Evolutionary conservation across 2,888 invertebrate species (phyloP).

Genomic region (Trachelus tabidus): DNA sequence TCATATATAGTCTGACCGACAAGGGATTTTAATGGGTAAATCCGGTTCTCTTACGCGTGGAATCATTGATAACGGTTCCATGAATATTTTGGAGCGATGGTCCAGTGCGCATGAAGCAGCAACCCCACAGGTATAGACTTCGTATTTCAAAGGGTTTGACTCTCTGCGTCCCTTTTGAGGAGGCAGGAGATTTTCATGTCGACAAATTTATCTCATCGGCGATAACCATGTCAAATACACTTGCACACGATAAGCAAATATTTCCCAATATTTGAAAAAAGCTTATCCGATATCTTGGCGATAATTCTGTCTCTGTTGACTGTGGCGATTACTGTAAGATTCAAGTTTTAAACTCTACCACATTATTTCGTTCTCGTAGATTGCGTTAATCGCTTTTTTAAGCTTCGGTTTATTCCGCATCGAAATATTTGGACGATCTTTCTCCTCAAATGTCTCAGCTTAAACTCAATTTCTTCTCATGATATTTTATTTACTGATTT

Average conservation of each 20-base stretch:
- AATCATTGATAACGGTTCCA: neutral
- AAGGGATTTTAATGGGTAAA: neutral
- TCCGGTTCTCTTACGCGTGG: neutral
- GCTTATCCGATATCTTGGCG: neutral
- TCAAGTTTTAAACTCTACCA: neutral
- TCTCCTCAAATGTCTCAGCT: too few species aligned
- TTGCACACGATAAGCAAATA: neutral
- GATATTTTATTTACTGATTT: too few species aligned
- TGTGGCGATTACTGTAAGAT: neutral
- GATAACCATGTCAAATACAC: neutral
- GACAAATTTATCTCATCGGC: neutral
- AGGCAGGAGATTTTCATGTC: neutral
- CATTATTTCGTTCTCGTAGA: neutral
- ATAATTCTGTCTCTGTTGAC: neutral
- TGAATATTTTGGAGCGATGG: neutral
- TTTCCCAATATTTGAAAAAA: neutral
- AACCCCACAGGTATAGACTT: neutral
- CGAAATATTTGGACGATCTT: too few species aligned
- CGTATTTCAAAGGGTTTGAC: neutral
- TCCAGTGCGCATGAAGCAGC: neutral
- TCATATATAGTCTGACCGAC: neutral
- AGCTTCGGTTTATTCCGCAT: too few species aligned
- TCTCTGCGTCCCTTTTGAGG: neutral
- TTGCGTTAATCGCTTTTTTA: neutral
- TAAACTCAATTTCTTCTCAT: too few species aligned